A percentile compares a stretch with the other conserved stretches of the same genome.
phyloP scores from a whole-genome alignment of 1,140 invertebrate species.

The Melanaphis sacchari region DNA sequence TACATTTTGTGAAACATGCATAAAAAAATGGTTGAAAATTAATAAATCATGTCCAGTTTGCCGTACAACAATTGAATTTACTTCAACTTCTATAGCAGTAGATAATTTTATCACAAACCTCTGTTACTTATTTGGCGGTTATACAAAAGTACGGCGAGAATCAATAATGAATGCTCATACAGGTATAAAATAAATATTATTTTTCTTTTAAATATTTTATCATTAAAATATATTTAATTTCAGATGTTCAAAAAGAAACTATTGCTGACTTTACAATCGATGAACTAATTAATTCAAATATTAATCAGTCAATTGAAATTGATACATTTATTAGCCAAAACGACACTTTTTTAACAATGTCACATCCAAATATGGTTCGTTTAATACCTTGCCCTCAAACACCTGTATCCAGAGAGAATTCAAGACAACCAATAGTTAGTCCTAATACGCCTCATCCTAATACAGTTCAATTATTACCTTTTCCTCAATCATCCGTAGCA shows the following conservation, averaged over 20 bases:
- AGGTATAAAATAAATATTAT: neutral
- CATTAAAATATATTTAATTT: neutral
- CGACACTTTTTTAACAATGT: neutral
- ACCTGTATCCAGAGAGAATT: neutral
- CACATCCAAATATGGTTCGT: neutral
- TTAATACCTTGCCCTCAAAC: neutral
- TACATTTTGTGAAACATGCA: slow-evolving; percentile 79
- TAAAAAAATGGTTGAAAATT: slow-evolving; percentile 75
- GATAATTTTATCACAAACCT: slow-evolving; percentile 59
- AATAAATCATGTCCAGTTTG: slow-evolving; percentile 79
- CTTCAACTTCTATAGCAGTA: slow-evolving; percentile 61
- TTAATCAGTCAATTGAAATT: neutral
- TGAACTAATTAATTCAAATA: neutral
- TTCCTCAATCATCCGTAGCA: neutral
- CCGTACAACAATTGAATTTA: slow-evolving; percentile 66
- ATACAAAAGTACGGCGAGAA: slow-evolving; percentile 47
- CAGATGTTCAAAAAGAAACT: neutral
- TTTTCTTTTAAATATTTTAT: neutral
- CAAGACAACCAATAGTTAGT: neutral
- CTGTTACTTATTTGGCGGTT: slow-evolving; percentile 54
- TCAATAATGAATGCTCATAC: slow-evolving; percentile 41
- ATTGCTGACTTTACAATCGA: neutral
- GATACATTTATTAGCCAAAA: slow-evolving; percentile 8
- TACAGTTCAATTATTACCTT: neutral
- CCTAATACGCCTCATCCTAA: neutral